These are phyloP conservation scores for Nematolebias whitei DNA, from an alignment of 2,113 vertebrate species.

Conservation along the genomic window DNA sequence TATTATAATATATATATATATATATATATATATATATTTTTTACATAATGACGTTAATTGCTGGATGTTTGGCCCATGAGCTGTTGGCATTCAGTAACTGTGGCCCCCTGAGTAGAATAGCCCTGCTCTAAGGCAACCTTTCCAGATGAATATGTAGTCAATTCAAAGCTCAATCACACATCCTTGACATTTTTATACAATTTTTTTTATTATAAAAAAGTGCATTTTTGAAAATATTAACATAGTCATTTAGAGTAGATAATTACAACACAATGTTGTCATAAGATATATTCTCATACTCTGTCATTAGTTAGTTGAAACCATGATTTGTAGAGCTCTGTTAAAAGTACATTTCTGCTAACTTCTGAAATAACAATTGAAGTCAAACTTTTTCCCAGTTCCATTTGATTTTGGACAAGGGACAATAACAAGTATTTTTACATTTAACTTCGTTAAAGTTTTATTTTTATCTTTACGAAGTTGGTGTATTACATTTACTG, in stretches of 20 bases:
- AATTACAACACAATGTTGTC: constrained; percentile 1
- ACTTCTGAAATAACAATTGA: constrained; percentile 47
- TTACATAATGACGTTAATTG: too few relatives aligned
- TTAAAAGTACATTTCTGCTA: constrained; percentile 49
- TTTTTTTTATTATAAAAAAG: too few relatives aligned
- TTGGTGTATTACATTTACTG: constrained; percentile 49
- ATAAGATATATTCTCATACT: not conserved
- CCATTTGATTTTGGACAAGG: constrained; percentile 40
- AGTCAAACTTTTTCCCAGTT: constrained; percentile 43
- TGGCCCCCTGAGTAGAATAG: too few relatives aligned
- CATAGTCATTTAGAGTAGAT: not conserved
- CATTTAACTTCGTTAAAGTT: constrained; percentile 46
- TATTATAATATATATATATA: too few relatives aligned
- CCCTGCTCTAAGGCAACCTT: too few relatives aligned
- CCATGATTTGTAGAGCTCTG: constrained; percentile 8
- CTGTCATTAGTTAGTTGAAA: constrained; percentile 12
- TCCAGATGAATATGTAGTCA: too few relatives aligned
- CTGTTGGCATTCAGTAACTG: too few relatives aligned
- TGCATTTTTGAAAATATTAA: too few relatives aligned
- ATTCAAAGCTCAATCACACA: too few relatives aligned
- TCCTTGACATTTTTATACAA: too few relatives aligned
- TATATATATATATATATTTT: too few relatives aligned
- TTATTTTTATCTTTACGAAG: constrained; percentile 51
- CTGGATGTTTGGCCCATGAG: too few relatives aligned
- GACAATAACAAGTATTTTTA: constrained; percentile 55